Base-by-base conservation (phyloP, 2,888 invertebrate species). In the Parnassius glacialis region DNA sequence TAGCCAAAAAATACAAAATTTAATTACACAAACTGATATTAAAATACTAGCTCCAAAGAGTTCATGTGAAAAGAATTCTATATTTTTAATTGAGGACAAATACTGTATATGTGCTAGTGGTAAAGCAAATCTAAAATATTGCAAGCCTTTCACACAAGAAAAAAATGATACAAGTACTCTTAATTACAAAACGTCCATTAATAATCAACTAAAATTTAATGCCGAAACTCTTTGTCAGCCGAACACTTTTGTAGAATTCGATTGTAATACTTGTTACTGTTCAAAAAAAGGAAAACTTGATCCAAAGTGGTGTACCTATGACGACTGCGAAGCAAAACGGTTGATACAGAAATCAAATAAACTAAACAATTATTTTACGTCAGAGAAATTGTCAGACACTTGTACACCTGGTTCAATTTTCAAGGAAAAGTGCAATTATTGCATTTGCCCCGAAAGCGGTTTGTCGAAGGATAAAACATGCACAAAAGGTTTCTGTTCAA, bases 261-360 rank as follows among this genome's bases (percentile, higher is more conserved):
- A 84, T 62, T 92, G 92, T 64, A 92, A 92, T 61, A 83, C 83
- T 1, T 92, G 92, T 66, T 89, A 83, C 64, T 92, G 92, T 66
- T 73, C 76, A 0, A 84, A 84, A 69, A 69, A 73, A n/a, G 90
- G 90, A 3, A 84, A 71, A 50, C 75, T 90, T 48, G 84, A 90
- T 66, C 78, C 78, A 0, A 87, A 87, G 65, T 90, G 90, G 90
- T 90, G 90, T 61, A 90, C 90, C 0, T 79, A 81, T 13, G 90
- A 90, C 50, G 85, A 90, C 53, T 90, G 90, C 63, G 72, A 81
- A 51, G 74, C 80, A 1, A 89, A 87, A 65, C 78, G 68, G 59
- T 64, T 71, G 1, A 74, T 83, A 20, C 69, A 74, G 60, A 73
- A 79, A 1, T 71, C 70, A 12, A 79, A 84, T 50, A 78, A 76